Conservation (phyloP, 2,797 vertebrate species). For the Knipowitschia caucasica region DNA sequence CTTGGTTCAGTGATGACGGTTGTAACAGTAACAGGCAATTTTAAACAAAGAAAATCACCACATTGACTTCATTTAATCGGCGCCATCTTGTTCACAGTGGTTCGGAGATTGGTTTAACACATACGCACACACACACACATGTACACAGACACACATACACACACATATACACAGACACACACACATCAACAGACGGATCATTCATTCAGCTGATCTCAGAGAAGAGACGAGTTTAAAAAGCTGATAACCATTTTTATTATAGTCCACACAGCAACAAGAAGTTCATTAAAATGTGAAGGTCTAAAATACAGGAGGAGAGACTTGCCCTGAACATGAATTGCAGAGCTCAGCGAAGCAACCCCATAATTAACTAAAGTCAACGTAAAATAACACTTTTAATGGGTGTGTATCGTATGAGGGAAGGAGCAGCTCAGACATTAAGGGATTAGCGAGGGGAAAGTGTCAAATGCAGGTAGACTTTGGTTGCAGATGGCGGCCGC, state of each 20-base stretch:
- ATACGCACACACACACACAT: constrained; percentile 25
- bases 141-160: constrained; percentile 33
- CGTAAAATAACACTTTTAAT: neutral
- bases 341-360: neutral
- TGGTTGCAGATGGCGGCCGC: neutral
- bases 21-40: constrained; percentile 23
- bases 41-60: constrained; percentile 26
- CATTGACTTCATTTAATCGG: constrained; percentile 41
- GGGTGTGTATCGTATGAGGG: neutral
- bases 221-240: constrained; percentile 44
- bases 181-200: constrained; percentile 14
- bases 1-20: constrained; percentile 22
- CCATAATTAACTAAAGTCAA: neutral
- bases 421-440: neutral
- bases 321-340: neutral
- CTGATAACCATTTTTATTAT: neutral
- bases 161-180: constrained; percentile 33
- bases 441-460: neutral
- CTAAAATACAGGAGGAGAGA: neutral
- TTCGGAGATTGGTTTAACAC: constrained; percentile 36
- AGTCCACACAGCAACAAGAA: neutral
- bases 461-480: neutral
- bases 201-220: constrained; percentile 42
- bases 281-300: neutral
- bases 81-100: constrained; percentile 57